Percentiles rank a stretch among this genome's conserved stretches.
Evolutionary conservation across 2,888 invertebrate genomes (phyloP).

Genomic region (Leptogaster cylindrica): DNA sequence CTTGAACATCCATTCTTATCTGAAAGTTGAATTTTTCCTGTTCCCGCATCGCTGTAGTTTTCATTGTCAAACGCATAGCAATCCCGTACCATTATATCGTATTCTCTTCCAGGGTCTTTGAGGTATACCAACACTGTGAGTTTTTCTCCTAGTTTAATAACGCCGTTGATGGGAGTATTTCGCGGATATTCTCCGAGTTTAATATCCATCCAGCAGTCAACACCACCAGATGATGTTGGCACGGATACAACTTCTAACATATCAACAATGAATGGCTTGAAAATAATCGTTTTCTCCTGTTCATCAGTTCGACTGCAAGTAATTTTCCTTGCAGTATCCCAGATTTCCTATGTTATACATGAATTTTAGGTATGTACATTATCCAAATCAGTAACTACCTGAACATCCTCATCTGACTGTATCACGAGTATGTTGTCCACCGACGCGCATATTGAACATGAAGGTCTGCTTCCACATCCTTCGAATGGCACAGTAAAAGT

Average conservation of each 20-base stretch:
- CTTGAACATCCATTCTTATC: slow-evolving; percentile 72
- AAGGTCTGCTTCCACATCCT: slow-evolving; percentile 69
- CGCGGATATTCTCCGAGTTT: slow-evolving; percentile 74
- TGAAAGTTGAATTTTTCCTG: slow-evolving; percentile 70
- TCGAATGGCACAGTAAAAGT: slow-evolving; percentile 70
- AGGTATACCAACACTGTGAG: slow-evolving; percentile 74
- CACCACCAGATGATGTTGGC: slow-evolving; percentile 68
- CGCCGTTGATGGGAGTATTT: slow-evolving; percentile 68
- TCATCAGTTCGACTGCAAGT: slow-evolving; percentile 61
- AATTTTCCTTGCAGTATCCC: slow-evolving; percentile 71
- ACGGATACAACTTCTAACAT: slow-evolving; percentile 74
- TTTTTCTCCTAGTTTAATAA: slow-evolving; percentile 74
- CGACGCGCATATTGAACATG: slow-evolving; percentile 68
- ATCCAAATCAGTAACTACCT: slow-evolving; percentile 56
- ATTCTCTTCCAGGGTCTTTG: slow-evolving; percentile 69
- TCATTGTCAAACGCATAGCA: slow-evolving; percentile 76
- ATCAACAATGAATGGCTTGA: slow-evolving; percentile 70
- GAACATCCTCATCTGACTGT: slow-evolving; percentile 71
- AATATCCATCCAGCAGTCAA: slow-evolving; percentile 81
- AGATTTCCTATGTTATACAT: slow-evolving; percentile 61
- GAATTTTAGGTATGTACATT: neutral
- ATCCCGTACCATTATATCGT: slow-evolving; percentile 73
- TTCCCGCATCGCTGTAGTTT: slow-evolving; percentile 66
- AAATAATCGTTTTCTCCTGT: slow-evolving; percentile 59
- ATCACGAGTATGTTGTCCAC: slow-evolving; percentile 72